phyloP scores from a whole-genome alignment of 2,888 invertebrate genomes.

The Limnephilus auricula region DNA sequence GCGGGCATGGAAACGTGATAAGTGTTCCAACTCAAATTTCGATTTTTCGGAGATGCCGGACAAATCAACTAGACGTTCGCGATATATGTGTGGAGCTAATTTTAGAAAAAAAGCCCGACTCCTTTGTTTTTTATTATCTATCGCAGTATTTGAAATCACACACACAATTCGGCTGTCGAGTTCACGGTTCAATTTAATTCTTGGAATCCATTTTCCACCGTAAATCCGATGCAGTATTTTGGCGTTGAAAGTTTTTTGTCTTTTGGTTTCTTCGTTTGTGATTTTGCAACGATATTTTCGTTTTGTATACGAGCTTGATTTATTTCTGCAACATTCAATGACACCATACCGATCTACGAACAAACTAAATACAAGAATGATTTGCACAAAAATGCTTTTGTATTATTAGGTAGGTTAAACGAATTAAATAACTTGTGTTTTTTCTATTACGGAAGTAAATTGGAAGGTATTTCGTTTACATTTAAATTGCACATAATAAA shows the following conservation, averaged over 20 bases:
- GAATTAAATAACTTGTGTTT: background rate
- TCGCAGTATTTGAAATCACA: too few species aligned
- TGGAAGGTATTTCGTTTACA: background rate
- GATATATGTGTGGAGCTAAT: too few species aligned
- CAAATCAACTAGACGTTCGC: too few species aligned
- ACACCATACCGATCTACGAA: background rate
- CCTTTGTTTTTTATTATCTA: too few species aligned
- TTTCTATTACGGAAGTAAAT: background rate
- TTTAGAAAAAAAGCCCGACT: too few species aligned
- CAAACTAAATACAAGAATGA: background rate
- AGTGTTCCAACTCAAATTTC: too few species aligned
- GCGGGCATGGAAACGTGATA: too few species aligned
- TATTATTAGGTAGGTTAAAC: background rate
- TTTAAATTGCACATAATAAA: background rate
- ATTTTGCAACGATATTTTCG: background rate
- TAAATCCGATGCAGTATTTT: background rate
- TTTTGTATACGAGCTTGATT: background rate
- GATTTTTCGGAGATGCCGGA: too few species aligned
- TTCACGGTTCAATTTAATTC: too few species aligned
- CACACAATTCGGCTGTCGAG: too few species aligned
- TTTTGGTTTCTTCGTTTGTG: background rate
- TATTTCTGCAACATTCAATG: background rate
- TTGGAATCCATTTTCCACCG: too few species aligned
- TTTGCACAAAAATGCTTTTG: background rate
- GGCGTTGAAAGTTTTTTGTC: background rate